Base-by-base conservation (phyloP, 1,140 invertebrate species). In the Drosophila rhopaloa region DNA sequence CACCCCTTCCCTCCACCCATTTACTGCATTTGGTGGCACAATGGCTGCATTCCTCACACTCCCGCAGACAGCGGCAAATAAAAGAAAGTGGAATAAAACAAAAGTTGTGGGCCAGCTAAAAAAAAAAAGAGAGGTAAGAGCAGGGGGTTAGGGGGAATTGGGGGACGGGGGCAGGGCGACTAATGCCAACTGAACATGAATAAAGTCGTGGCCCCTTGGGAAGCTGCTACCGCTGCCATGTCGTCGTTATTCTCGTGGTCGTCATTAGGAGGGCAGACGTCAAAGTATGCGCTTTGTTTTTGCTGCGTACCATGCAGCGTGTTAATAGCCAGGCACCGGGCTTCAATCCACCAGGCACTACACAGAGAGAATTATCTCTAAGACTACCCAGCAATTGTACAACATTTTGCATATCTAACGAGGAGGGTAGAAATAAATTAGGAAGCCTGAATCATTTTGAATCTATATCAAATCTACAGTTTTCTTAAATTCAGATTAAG, bases 241-340 rank as follows among this genome's bases (percentile, higher is more conserved):
- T 59, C 61, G 37, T 66, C 77, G 63, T 74, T 81, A 77, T 76
- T 79, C 83, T 82, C 83, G 84, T 84, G 84, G 84, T 89, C 84
- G 83, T 88, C 83, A 88, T 88, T 88, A 88, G 83, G 73, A 89
- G 84, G 80, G 80, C 83, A 89, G 86, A 79, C 84, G 84, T 88
- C 83, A 88, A 89, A 89, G 80, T 78, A 68, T 84, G 76, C 76
- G 76, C 70, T 80, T 85, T 84, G 77, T 81, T 81, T 61, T 51
- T 86, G 75, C 71, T 71, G 65, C 61, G 58, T 76, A 72, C 55
- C 53, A 61, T 59, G 80, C 76, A 82, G 77, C 79, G 79, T 86
- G 83, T 83, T 86, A 86, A 86, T 86, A 83, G 83, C 83, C 83
- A 56, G 70, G 68, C 74, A 66, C 62, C 55, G 35, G 38, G 38